These are phyloP conservation scores for Orientallactaga sibirica DNA, from an alignment of 2,797 vertebrate genomes.

Conservation along the genomic window DNA sequence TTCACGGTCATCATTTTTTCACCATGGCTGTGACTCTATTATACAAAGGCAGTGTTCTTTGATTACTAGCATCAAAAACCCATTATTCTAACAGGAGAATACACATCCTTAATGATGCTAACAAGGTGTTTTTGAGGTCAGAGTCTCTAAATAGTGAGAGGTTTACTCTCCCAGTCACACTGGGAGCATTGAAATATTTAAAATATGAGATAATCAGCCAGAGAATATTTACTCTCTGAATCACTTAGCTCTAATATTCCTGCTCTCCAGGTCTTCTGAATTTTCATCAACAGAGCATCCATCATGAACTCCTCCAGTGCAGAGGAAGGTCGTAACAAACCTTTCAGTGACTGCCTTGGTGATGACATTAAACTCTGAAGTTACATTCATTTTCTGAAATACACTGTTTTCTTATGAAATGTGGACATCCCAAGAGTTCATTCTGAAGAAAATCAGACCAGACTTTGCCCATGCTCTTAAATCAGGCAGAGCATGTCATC, in stretches of 20 bases:
- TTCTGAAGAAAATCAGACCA: constrained; percentile 67
- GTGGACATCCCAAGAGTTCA: constrained; percentile 56
- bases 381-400: constrained; percentile 65
- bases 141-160: constrained; percentile 67
- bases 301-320: constrained; percentile 56
- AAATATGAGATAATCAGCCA: constrained; percentile 75
- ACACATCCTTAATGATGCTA: no score
- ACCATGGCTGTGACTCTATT: no score
- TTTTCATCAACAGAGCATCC: constrained; percentile 75
- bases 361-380: constrained; percentile 77
- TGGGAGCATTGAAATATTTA: constrained; percentile 76
- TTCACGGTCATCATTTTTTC: no score
- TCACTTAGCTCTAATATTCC: constrained; percentile 80
- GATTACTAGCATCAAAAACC: no score
- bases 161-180: constrained; percentile 50
- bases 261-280: constrained; percentile 59
- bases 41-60: no score
- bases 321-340: background rate
- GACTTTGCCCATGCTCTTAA: constrained; percentile 68
- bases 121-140: background rate
- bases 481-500: constrained; percentile 62
- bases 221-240: constrained; percentile 80
- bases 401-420: background rate
- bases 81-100: no score
- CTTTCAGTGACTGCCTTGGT: constrained; percentile 62